Conservation (phyloP, 2,888 invertebrate genomes). For the Hesperia comma region DNA sequence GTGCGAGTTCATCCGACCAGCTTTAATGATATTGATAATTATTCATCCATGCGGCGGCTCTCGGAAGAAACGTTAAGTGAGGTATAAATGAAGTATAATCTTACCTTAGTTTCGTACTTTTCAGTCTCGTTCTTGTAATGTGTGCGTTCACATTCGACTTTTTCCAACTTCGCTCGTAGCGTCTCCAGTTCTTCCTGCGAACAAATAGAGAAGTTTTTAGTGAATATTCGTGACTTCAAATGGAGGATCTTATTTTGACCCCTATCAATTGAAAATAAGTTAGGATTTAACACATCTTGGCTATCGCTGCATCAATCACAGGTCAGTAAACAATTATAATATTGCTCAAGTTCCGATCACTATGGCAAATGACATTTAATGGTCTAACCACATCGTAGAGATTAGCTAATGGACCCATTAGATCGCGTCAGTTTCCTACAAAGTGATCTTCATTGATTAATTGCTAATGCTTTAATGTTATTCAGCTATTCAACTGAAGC, state of each 20-base stretch:
- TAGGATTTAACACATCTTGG: no score
- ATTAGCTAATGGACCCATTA: slow-evolving; percentile 22
- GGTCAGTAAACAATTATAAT: neutral
- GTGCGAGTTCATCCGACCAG: no score
- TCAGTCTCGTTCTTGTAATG: slow-evolving; percentile 94
- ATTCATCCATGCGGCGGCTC: no score
- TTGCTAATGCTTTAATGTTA: slow-evolving; percentile 14
- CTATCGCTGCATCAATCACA: neutral
- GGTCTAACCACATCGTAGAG: slow-evolving; percentile 1
- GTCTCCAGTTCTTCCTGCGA: slow-evolving; percentile 93
- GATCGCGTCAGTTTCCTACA: neutral
- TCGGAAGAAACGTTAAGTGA: no score
- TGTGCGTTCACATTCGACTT: slow-evolving; percentile 93
- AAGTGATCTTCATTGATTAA: slow-evolving; percentile 12
- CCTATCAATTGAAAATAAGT: no score
- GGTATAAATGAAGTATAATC: slow-evolving; percentile 48
- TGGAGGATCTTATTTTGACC: no score
- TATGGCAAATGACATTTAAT: slow-evolving; percentile 1
- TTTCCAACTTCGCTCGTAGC: slow-evolving; percentile 91
- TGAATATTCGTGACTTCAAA: no score
- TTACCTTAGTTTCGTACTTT: slow-evolving; percentile 95
- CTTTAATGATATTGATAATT: no score
- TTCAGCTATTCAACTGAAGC: slow-evolving; percentile 24
- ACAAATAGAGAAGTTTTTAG: slow-evolving; percentile 45
- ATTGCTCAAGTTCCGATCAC: neutral